These are phyloP conservation scores for Pristionchus pacificus DNA, from an alignment of 1,140 invertebrate species.

Conservation along the genomic window DNA sequence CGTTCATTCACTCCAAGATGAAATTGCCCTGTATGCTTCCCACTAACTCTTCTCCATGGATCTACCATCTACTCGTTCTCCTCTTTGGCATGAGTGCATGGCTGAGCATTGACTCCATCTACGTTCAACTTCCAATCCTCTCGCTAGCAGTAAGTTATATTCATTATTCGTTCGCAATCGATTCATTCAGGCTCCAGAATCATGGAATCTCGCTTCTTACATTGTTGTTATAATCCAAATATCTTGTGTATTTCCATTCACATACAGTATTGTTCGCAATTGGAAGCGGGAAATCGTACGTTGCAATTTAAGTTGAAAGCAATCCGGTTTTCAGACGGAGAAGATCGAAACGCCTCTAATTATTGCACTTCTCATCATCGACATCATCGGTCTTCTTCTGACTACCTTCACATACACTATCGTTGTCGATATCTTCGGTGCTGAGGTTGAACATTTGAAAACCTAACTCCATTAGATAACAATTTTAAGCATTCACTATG, in stretches of 20 bases:
- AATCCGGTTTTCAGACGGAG: not conserved
- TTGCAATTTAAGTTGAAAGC: too few species aligned
- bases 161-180: not conserved
- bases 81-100: not conserved
- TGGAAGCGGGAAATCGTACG: too few species aligned
- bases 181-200: not conserved
- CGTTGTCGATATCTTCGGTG: too few species aligned
- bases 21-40: too few species aligned
- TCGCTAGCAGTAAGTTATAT: not conserved
- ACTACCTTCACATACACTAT: not conserved
- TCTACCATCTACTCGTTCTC: not conserved
- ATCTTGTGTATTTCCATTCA: not conserved
- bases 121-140: not conserved
- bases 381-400: not conserved
- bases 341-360: not conserved
- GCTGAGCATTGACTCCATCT: not conserved
- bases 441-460: too few species aligned
- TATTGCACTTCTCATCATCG: not conserved
- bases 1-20: too few species aligned
- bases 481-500: not conserved
- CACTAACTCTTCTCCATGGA: not conserved
- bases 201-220: not conserved
- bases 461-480: too few species aligned
- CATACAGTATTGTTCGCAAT: not conserved
- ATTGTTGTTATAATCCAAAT: not conserved